These are phyloP conservation scores for Regulus satrapa DNA, from an alignment of 2,113 vertebrate species.

Conservation along the genomic window DNA sequence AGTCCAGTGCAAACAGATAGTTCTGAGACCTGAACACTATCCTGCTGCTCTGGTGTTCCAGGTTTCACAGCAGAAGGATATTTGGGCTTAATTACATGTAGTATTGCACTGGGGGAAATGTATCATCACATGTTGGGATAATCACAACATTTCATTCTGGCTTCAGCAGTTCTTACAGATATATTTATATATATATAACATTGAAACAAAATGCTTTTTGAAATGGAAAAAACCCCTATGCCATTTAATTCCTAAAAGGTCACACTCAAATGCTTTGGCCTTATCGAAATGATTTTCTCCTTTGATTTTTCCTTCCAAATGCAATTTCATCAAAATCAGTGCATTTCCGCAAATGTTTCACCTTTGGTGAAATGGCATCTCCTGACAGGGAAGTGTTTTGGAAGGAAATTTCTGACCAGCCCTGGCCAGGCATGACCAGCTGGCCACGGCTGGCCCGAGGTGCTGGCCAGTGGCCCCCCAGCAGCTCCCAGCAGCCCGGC, in stretches of 20 bases:
- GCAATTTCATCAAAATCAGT: constrained; percentile 49
- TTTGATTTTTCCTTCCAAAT: constrained; percentile 67
- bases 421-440: rapidly evolving
- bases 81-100: not conserved
- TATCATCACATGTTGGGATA: not conserved
- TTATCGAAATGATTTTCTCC: constrained; percentile 63
- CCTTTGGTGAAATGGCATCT: constrained; percentile 59
- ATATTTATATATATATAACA: not conserved
- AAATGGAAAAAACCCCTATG: constrained; percentile 5
- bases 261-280: constrained; percentile 61
- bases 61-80: not conserved
- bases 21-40: not conserved
- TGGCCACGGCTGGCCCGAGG: not conserved
- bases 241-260: constrained; percentile 65
- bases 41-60: not conserved
- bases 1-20: not conserved
- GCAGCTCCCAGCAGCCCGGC: not conserved
- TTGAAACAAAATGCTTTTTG: constrained; percentile 21
- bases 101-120: not conserved
- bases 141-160: constrained; percentile 4
- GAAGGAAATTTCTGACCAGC: not conserved
- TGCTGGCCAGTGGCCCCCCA: not conserved
- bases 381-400: not conserved
- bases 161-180: not conserved
- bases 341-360: constrained; percentile 42